Conservation (phyloP, 64 coral and sea anemone species). For the Dendrophyllia cribrosa region DNA sequence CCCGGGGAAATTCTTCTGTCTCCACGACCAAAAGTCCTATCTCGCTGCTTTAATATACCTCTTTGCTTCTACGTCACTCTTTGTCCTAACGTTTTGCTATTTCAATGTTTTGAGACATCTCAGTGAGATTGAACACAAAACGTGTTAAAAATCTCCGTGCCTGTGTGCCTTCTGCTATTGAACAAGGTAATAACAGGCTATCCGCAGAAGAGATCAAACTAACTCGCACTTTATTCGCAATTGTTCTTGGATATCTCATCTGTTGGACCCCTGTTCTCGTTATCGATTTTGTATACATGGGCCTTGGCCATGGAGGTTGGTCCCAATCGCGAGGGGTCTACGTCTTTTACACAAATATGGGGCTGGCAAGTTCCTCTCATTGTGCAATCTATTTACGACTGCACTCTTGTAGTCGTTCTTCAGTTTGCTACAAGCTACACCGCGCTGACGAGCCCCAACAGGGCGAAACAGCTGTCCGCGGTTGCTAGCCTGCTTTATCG, state of each 20-base stretch:
- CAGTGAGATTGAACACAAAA: not conserved
- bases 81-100: slow-evolving; percentile 44
- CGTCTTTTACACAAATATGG: slow-evolving; percentile 17
- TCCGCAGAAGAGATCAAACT: slow-evolving; percentile 37
- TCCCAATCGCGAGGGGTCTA: not conserved
- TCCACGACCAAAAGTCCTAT: slow-evolving; percentile 1
- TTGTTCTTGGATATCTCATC: slow-evolving; percentile 24
- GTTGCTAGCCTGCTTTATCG: no score
- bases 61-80: not conserved
- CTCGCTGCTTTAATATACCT: slow-evolving; percentile 6
- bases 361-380: no score
- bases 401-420: no score
- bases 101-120: slow-evolving; percentile 17
- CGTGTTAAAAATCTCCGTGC: slow-evolving; percentile 14
- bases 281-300: slow-evolving; percentile 48
- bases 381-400: no score
- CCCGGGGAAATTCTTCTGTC: slow-evolving; percentile 70
- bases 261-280: slow-evolving; percentile 43
- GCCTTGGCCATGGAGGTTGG: not conserved
- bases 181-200: no score
- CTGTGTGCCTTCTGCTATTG: not conserved
- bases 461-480: no score
- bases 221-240: slow-evolving; percentile 45
- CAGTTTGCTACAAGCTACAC: no score
- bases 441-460: no score